Conservation (phyloP, 2,797 vertebrate genomes). For the Liasis olivaceus region DNA sequence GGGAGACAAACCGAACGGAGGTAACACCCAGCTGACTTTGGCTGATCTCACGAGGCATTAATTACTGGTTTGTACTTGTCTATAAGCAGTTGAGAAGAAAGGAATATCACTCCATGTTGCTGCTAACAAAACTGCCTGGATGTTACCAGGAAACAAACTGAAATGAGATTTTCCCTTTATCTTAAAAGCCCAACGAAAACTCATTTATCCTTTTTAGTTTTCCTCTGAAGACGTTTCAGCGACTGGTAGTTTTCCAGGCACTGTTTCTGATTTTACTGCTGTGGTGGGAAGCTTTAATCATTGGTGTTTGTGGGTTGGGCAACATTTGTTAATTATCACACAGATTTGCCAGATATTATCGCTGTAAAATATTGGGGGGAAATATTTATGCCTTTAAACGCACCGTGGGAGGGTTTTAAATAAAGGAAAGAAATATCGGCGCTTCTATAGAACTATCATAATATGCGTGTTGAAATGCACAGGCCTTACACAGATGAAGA, state of each 20-base stretch:
- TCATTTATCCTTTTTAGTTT: background rate
- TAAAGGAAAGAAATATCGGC: background rate
- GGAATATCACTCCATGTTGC: background rate
- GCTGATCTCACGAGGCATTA: background rate
- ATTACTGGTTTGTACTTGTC: background rate
- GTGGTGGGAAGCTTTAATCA: background rate
- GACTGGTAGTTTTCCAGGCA: background rate
- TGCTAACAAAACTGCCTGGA: background rate
- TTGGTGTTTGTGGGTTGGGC: background rate
- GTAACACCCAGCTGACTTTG: background rate
- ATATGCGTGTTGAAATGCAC: background rate
- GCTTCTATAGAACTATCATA: background rate
- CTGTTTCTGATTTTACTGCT: background rate
- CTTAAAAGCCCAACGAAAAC: background rate
- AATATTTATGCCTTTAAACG: background rate
- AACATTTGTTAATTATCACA: background rate
- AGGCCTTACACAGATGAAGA: background rate
- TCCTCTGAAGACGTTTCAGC: background rate
- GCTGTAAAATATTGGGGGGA: background rate
- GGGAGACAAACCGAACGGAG: background rate
- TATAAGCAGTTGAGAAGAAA: background rate
- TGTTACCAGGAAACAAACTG: background rate
- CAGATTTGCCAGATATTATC: background rate
- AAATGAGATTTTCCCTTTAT: background rate
- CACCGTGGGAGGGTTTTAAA: background rate